Conservation (phyloP, 2,888 invertebrate genomes). For the Automeris io region DNA sequence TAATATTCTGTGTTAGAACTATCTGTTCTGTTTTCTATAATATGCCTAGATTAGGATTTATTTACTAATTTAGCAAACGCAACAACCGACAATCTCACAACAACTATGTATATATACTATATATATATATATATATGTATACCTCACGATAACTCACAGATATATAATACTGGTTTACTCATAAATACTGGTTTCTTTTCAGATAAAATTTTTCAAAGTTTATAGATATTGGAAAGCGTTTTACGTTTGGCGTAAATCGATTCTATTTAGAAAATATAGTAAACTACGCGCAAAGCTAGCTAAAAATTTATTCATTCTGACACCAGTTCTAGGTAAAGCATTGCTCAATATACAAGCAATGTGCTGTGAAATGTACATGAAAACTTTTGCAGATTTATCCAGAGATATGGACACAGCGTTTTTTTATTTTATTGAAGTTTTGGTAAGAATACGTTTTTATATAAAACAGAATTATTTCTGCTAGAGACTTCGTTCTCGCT, state of each 20-base stretch:
- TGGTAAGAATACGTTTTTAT: conserved; percentile 66
- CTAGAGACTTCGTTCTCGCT: no score
- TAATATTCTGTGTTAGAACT: no score
- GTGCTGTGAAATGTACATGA: conserved; percentile 79
- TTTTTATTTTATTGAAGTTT: conserved; percentile 83
- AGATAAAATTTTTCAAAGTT: conserved; percentile 81
- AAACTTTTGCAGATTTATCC: conserved; percentile 78
- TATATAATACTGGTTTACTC: not conserved
- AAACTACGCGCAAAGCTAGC: conserved; percentile 77
- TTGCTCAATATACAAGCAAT: conserved; percentile 83
- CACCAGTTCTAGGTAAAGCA: conserved; percentile 83
- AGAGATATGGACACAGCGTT: conserved; percentile 71
- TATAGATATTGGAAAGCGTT: conserved; percentile 89
- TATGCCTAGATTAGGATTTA: no score
- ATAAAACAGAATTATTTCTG: no score
- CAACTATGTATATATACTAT: no score
- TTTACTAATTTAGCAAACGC: no score
- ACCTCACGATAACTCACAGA: no score
- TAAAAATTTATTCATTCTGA: conserved; percentile 84
- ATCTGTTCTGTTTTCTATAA: no score
- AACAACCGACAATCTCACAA: no score
- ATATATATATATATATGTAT: no score
- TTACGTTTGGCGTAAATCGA: conserved; percentile 86
- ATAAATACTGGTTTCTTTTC: conserved; percentile 19
- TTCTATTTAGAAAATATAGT: conserved; percentile 82